Conservation (phyloP, 1,140 invertebrate genomes). For the Temnothorax longispinosus region DNA sequence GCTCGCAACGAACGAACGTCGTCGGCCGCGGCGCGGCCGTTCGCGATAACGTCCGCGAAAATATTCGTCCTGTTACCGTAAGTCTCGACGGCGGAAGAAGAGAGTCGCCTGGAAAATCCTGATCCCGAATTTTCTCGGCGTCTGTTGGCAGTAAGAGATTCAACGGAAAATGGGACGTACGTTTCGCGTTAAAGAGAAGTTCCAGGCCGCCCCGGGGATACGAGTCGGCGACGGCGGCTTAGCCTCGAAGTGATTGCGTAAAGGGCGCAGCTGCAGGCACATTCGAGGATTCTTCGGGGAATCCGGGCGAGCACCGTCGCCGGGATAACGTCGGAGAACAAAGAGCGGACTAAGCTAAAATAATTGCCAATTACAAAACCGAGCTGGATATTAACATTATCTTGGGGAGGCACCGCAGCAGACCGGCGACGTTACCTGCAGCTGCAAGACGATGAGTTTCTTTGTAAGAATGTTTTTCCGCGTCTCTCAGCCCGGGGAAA, state of each 20-base stretch:
- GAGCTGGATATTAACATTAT: slow-evolving; percentile 80
- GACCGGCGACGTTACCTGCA: slow-evolving; percentile 43
- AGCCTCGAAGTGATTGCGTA: slow-evolving; percentile 62
- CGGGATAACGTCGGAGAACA: slow-evolving; percentile 73
- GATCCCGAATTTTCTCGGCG: slow-evolving; percentile 37
- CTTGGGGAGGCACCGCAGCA: slow-evolving; percentile 52
- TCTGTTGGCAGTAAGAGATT: slow-evolving; percentile 9
- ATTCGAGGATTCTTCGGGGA: slow-evolving; percentile 67
- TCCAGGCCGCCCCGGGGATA: slow-evolving; percentile 30
- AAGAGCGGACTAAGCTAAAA: slow-evolving; percentile 77
- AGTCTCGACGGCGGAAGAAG: background rate
- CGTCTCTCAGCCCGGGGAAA: background rate
- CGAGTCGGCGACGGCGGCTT: slow-evolving; percentile 37
- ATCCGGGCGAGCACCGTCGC: slow-evolving; percentile 39
- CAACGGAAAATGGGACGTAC: slow-evolving; percentile 23
- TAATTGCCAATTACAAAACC: slow-evolving; percentile 81
- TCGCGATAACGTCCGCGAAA: background rate
- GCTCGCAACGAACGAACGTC: slow-evolving; percentile 2
- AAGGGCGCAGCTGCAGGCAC: slow-evolving; percentile 60
- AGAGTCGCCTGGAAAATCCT: slow-evolving; percentile 32
- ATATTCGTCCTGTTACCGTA: slow-evolving; percentile 14
- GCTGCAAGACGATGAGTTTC: slow-evolving; percentile 54
- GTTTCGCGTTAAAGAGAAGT: slow-evolving; percentile 51
- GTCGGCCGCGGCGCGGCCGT: background rate
- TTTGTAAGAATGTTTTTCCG: slow-evolving; percentile 52